These are phyloP conservation scores for Lepus oiostolus DNA, from an alignment of 2,797 vertebrate genomes.

Conservation along the genomic window DNA sequence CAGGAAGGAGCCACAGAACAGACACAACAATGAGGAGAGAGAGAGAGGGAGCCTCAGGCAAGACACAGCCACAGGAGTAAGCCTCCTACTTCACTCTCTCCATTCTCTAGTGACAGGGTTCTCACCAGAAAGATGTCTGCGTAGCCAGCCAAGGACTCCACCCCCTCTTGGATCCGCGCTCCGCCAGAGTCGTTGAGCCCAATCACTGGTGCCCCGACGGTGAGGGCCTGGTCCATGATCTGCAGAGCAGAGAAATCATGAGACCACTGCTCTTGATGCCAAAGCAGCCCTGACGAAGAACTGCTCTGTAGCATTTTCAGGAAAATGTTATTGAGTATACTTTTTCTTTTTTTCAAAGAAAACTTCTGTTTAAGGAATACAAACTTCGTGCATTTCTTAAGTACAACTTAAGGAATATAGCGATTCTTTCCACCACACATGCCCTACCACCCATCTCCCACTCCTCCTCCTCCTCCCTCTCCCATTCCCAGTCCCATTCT, in stretches of 20 bases:
- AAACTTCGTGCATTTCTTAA: too few relatives aligned
- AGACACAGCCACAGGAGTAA: background rate
- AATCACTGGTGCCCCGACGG: slow-evolving; percentile 97
- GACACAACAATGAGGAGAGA: background rate
- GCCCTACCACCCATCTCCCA: too few relatives aligned
- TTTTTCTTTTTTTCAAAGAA: too few relatives aligned
- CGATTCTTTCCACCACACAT: too few relatives aligned
- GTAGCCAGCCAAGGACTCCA: slow-evolving; percentile 98
- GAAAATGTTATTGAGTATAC: too few relatives aligned
- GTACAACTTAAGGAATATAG: too few relatives aligned
- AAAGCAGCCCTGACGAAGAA: slow-evolving; percentile 29
- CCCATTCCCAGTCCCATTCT: too few relatives aligned
- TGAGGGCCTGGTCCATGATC: slow-evolving; percentile 98
- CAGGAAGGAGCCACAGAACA: background rate
- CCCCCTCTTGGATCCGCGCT: slow-evolving; percentile 98
- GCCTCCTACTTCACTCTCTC: background rate
- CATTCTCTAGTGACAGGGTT: slow-evolving; percentile 8
- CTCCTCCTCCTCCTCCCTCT: too few relatives aligned
- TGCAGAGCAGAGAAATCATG: slow-evolving; percentile 80
- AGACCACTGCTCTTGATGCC: slow-evolving; percentile 16
- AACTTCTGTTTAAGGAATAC: too few relatives aligned
- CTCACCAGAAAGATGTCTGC: slow-evolving; percentile 98
- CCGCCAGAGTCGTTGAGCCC: slow-evolving; percentile 98
- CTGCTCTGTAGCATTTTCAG: background rate
- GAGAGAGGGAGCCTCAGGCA: background rate